A percentile compares a stretch with the other conserved stretches of the same genome.
phyloP scores from a whole-genome alignment of 2,888 invertebrate species.

The Argyresthia goedartella region DNA sequence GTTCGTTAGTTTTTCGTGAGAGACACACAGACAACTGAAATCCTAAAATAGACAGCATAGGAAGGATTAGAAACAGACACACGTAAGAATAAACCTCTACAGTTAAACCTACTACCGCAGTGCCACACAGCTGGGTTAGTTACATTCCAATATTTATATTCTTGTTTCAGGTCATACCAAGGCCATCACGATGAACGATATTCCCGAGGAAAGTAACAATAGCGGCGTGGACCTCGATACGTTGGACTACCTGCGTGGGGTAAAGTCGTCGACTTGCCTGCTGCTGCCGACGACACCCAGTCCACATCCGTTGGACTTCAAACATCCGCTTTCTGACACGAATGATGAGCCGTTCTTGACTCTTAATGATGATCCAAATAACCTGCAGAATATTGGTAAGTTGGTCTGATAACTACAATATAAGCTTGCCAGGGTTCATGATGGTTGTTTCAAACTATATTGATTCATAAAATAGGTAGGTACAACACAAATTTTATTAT shows the following conservation, averaged over 20 bases:
- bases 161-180: not conserved
- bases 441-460: no score
- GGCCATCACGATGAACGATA: conserved; percentile 35
- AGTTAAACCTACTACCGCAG: no score
- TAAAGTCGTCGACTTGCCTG: conserved; percentile 76
- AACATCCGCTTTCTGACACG: conserved; percentile 70
- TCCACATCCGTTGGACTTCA: conserved; percentile 70
- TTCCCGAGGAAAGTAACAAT: conserved; percentile 32
- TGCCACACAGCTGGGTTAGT: no score
- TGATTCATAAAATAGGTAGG: no score
- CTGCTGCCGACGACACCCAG: conserved; percentile 72
- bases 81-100: no score
- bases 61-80: no score
- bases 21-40: no score
- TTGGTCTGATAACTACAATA: not conserved
- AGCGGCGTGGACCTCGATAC: conserved; percentile 39
- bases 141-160: no score
- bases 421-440: no score
- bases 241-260: conserved; percentile 65
- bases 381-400: conserved; percentile 44
- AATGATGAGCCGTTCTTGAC: conserved; percentile 53
- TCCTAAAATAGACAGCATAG: no score
- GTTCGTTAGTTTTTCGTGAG: no score
- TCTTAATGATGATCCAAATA: conserved; percentile 39
- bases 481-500: not conserved